Conservation (phyloP, 2,113 vertebrate genomes). For the Melanostigma gelatinosum region DNA sequence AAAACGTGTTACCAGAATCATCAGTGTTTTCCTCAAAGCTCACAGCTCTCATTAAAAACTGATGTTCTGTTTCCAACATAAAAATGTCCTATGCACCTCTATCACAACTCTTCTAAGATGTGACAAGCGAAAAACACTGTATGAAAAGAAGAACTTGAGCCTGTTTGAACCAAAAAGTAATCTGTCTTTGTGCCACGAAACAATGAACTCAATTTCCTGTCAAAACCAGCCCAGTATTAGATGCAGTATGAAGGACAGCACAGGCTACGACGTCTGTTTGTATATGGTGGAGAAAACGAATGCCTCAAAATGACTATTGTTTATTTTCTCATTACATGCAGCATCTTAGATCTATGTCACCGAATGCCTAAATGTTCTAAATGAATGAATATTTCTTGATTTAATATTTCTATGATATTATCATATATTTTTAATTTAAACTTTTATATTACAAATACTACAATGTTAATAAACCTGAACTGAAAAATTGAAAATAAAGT, state of each 20-base stretch:
- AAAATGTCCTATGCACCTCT: background rate
- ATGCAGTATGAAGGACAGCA: background rate
- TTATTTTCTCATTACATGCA: background rate
- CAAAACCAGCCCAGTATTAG: too few species aligned
- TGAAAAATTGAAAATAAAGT: background rate
- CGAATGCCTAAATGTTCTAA: background rate
- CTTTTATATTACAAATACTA: background rate
- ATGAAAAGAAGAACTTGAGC: background rate
- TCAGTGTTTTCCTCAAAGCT: background rate
- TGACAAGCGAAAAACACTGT: background rate
- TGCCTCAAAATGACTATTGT: background rate
- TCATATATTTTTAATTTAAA: background rate
- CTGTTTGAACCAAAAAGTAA: background rate
- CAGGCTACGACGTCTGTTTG: background rate
- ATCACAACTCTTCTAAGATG: background rate
- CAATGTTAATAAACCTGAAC: background rate
- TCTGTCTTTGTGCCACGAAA: background rate
- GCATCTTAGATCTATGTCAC: background rate
- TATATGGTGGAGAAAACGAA: background rate
- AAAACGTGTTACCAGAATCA: background rate
- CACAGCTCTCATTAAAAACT: slow-evolving; percentile 1
- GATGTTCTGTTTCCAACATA: background rate
- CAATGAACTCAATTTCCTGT: background rate
- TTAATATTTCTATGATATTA: background rate
- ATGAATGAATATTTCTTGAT: background rate